Evolutionary conservation across 2,113 vertebrate species (phyloP).

Genomic region (Ascaphus truei): DNA sequence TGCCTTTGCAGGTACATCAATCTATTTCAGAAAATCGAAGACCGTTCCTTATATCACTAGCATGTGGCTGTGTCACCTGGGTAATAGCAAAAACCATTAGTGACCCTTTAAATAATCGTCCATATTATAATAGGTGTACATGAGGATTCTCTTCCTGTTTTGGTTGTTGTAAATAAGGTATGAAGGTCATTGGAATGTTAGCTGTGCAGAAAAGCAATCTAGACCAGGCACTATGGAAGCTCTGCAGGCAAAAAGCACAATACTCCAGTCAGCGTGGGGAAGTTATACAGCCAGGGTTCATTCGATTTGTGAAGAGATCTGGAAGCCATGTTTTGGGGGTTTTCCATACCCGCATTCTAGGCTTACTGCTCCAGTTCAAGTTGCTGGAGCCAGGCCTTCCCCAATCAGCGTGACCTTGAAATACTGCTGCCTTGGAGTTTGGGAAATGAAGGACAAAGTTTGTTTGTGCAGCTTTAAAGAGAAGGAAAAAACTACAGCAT

Average conservation of each 20-base stretch:
- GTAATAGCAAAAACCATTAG: too few relatives aligned
- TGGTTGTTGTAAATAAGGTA: conserved; percentile 36
- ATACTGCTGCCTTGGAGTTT: conserved; percentile 70
- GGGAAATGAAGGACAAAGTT: conserved; percentile 85
- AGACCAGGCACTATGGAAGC: conserved; percentile 24
- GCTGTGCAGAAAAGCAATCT: conserved; percentile 42
- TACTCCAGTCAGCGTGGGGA: neutral
- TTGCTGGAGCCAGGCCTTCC: conserved; percentile 60
- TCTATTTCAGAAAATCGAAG: too few relatives aligned
- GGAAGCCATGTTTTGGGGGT: neutral
- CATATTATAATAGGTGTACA: too few relatives aligned
- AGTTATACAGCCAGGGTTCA: conserved; percentile 33
- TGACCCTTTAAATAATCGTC: too few relatives aligned
- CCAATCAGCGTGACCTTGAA: conserved; percentile 88
- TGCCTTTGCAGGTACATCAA: too few relatives aligned
- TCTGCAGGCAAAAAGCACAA: conserved; percentile 11
- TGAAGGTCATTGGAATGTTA: conserved; percentile 66
- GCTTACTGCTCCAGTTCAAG: conserved; percentile 52
- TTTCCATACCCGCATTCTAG: neutral
- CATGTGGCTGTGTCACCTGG: too few relatives aligned
- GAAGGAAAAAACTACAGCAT: neutral
- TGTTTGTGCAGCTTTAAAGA: conserved; percentile 52
- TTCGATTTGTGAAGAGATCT: neutral
- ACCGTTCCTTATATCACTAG: too few relatives aligned
- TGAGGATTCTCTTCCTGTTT: too few relatives aligned